Conservation (phyloP, 2,797 vertebrate genomes). For the Squalus acanthias region DNA sequence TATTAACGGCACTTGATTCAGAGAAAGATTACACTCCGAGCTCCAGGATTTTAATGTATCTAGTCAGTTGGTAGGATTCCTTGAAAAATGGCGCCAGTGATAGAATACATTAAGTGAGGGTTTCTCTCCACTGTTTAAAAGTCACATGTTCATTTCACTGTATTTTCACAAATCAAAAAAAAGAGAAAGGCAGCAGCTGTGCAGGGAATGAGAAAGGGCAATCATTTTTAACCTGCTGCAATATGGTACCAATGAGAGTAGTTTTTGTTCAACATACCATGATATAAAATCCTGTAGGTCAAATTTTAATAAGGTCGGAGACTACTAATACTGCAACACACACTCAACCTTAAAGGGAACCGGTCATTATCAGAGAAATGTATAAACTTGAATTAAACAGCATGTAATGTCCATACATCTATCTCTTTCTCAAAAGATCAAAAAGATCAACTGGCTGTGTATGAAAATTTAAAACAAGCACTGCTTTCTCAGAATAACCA, state of each 20-base stretch:
- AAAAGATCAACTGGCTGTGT: too few species aligned
- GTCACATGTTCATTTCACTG: constrained; percentile 33
- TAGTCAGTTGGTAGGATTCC: too few species aligned
- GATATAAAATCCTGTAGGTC: neutral
- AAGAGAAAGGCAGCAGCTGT: neutral
- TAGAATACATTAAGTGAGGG: constrained; percentile 45
- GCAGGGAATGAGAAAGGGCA: neutral
- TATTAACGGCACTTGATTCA: neutral
- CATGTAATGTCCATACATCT: neutral
- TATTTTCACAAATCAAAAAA: constrained; percentile 10
- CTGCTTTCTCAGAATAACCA: neutral
- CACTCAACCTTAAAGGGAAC: neutral
- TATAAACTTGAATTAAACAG: neutral
- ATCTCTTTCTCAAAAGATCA: neutral
- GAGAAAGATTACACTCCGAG: neutral
- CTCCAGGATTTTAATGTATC: neutral
- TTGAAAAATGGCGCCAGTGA: constrained; percentile 39
- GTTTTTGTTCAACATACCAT: neutral
- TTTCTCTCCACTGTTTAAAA: constrained; percentile 38
- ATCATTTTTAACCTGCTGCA: neutral
- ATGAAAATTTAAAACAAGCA: neutral
- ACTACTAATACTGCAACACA: neutral
- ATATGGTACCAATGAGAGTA: neutral
- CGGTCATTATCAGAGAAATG: neutral
- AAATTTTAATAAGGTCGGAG: neutral